phyloP scores from a whole-genome alignment of 2,113 vertebrate genomes.

The Corythaixoides concolor region DNA sequence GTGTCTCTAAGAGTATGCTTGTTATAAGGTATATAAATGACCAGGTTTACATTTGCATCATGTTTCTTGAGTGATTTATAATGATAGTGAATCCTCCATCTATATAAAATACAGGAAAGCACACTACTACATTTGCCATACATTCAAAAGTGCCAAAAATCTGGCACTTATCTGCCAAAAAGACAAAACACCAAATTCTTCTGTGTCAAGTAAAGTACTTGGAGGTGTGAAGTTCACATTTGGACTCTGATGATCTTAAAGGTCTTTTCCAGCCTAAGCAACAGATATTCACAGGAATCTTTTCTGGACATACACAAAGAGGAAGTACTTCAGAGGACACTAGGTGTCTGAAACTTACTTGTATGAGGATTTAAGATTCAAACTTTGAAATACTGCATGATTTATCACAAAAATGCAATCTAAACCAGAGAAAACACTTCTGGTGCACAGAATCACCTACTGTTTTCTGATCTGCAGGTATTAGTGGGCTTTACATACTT shows the following conservation, averaged over 20 bases:
- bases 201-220: too few species aligned
- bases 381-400: neutral
- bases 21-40: neutral
- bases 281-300: neutral
- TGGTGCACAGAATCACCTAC: neutral
- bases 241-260: too few species aligned
- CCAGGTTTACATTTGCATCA: neutral
- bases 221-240: too few species aligned
- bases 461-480: neutral
- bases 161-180: neutral
- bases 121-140: neutral
- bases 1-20: neutral
- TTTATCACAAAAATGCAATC: neutral
- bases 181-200: too few species aligned
- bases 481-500: neutral
- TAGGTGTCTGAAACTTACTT: neutral
- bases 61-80: neutral
- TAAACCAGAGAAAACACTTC: neutral
- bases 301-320: neutral
- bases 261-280: too few species aligned
- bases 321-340: neutral
- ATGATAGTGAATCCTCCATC: neutral
- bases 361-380: neutral
- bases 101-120: neutral
- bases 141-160: neutral